phyloP scores from a whole-genome alignment of 2,113 vertebrate genomes.

The Stegastes partitus region DNA sequence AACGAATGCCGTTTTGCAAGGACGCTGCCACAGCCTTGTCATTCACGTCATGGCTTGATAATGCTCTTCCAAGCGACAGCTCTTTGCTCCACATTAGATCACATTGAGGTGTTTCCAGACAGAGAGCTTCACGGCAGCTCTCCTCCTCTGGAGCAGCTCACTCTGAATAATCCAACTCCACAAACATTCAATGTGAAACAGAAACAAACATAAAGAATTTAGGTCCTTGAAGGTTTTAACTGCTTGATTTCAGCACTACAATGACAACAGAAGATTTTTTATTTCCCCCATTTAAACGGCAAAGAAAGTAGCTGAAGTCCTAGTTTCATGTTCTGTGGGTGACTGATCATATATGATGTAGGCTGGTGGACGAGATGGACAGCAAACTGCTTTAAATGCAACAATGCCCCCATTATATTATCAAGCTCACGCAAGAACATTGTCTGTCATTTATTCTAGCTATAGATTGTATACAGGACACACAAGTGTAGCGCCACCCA shows the following conservation, averaged over 20 bases:
- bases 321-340: too few relatives aligned
- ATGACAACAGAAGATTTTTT: too few relatives aligned
- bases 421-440: too few relatives aligned
- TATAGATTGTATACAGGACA: too few relatives aligned
- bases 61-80: background rate
- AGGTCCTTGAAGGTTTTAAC: background rate
- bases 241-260: background rate
- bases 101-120: constrained; percentile 3
- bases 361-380: too few relatives aligned
- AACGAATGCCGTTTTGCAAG: constrained; percentile 30
- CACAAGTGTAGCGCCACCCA: too few relatives aligned
- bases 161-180: constrained; percentile 22
- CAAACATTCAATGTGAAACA: background rate
- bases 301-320: too few relatives aligned
- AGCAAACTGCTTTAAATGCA: too few relatives aligned
- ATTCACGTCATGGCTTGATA: constrained; percentile 23
- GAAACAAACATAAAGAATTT: background rate
- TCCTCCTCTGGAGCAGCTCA: constrained; percentile 8
- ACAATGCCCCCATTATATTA: too few relatives aligned
- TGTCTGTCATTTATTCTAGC: too few relatives aligned
- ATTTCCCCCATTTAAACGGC: too few relatives aligned
- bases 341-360: too few relatives aligned
- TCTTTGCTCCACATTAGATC: constrained; percentile 28
- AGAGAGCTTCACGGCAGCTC: background rate
- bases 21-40: constrained; percentile 19